Evolutionary conservation across 2,113 vertebrate species (phyloP), one percentile per base, ranked within the genome.

Genomic region (Phainopepla nitens): DNA sequence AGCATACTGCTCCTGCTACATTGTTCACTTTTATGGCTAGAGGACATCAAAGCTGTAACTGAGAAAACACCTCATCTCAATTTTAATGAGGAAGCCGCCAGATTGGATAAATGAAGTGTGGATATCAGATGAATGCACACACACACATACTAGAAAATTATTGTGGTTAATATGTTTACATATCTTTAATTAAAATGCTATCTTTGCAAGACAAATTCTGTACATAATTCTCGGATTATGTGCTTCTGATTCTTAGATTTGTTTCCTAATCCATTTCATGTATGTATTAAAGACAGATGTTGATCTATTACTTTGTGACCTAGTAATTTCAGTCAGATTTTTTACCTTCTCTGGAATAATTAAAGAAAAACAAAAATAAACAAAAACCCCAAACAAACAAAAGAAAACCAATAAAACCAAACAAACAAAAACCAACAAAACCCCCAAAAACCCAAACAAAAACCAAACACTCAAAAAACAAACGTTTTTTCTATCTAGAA

Each of bases 171-270:
- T 83, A 64, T 68, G 89, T 95, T 96, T 94, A 94, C 84, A 83
- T 76, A 78, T 76, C 64, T 82, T 68, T 93, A 89, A 92, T 89
- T 95, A 72, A 91, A 91, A 91, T 91, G 44, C 5, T 94, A 60
- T 94, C n/a, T 83, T 90, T 79, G 45, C 33, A 87, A 87, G 25
- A 65, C 58, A 92, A 89, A 93, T 71, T 27, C 28, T 79, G 20
- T 56, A 51, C 39, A 58, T 87, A 96, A 88, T 92, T 88, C 85
- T 81, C 28, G 94, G 85, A 96, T 95, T 95, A 88, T 64, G 76
- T 70, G 69, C 11, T 72, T 66, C 65, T 56, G 49, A 96, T 93
- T 49, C 54, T 89, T 57, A 57, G 42, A 53, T 49, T 60, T 5
- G 10, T 82, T 91, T 86, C 73, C 95, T 81, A 90, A 95, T 87